A percentile compares a stretch with the other conserved stretches of the same genome.
phyloP scores from a whole-genome alignment of 2,888 invertebrate genomes.

The Epirrita christyi region DNA sequence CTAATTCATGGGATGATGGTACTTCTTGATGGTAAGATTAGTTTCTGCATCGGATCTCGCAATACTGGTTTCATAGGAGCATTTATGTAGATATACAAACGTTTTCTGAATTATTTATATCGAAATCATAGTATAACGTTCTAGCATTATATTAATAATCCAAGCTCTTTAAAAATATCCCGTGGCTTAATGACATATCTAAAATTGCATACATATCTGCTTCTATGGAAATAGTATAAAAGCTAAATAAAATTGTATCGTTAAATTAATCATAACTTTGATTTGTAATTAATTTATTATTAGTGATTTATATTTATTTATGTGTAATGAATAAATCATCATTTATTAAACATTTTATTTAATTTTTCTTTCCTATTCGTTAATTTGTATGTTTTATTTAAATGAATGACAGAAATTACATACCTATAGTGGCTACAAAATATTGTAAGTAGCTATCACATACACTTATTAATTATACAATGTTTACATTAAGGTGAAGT shows the following conservation, averaged over 20 bases:
- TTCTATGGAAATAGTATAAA: conserved; percentile 69
- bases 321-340: conserved; percentile 59
- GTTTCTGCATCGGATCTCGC: conserved; percentile 50
- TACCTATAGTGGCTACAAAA: conserved; percentile 8
- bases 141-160: conserved; percentile 1
- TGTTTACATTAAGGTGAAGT: conserved; percentile 14
- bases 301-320: conserved; percentile 54
- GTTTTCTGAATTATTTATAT: conserved; percentile 12
- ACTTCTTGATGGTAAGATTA: conserved; percentile 6
- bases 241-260: conserved; percentile 43
- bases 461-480: conserved; percentile 56
- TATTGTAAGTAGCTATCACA: conserved; percentile 40
- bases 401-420: conserved; percentile 18
- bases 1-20: conserved; percentile 38
- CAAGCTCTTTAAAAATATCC: conserved; percentile 4
- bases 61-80: conserved; percentile 71
- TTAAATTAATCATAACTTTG: conserved; percentile 47
- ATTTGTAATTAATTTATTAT: conserved; percentile 47
- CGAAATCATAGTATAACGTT: background rate
- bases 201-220: conserved; percentile 71
- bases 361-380: conserved; percentile 46
- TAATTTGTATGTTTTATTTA: conserved; percentile 31
- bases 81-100: conserved; percentile 54
- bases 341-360: conserved; percentile 54
- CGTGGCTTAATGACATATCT: conserved; percentile 60